These are phyloP conservation scores for Aselliscus stoliczkanus DNA, from an alignment of 2,797 vertebrate genomes.

Conservation along the genomic window DNA sequence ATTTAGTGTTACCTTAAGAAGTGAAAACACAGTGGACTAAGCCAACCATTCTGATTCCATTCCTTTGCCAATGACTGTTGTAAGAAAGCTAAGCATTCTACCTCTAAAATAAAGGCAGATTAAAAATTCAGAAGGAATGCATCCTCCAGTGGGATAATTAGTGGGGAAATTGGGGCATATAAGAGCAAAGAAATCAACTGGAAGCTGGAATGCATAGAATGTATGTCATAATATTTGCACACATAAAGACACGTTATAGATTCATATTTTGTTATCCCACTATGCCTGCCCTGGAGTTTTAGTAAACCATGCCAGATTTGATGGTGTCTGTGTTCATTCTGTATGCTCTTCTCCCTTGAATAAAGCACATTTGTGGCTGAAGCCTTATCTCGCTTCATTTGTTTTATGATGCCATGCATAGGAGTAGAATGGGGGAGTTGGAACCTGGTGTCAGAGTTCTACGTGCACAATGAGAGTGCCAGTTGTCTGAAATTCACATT, in stretches of 20 bases:
- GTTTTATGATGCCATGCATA: neutral
- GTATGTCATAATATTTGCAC: neutral
- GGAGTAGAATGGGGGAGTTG: neutral
- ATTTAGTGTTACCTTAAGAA: neutral
- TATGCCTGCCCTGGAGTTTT: neutral
- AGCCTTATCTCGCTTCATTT: neutral
- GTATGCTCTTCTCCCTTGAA: neutral
- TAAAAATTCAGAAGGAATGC: neutral
- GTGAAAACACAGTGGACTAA: neutral
- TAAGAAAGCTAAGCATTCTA: neutral
- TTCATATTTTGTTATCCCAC: neutral
- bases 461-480: neutral
- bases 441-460: constrained; percentile 26
- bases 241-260: neutral
- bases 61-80: neutral
- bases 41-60: neutral
- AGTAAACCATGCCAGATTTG: neutral
- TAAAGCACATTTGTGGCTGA: neutral
- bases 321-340: neutral
- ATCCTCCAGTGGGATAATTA: neutral
- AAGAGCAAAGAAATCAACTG: neutral
- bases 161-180: neutral
- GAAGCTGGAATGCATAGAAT: neutral
- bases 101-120: neutral
- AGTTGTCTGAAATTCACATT: constrained; percentile 60